Conservation (phyloP, 2,888 invertebrate genomes). For the Polymixis flavicincta region DNA sequence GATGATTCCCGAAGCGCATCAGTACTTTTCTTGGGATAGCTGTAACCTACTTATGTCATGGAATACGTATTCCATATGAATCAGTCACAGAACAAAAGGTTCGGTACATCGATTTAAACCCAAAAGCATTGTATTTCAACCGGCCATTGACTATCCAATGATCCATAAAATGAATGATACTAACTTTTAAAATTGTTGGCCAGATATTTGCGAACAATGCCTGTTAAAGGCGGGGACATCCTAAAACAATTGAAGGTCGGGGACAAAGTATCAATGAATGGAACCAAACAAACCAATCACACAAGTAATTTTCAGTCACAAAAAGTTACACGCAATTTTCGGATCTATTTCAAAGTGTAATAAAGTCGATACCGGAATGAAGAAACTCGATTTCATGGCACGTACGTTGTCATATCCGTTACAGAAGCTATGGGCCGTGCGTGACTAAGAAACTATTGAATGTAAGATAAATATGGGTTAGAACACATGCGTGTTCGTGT, state of each 20-base stretch:
- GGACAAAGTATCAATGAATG: conserved; percentile 47
- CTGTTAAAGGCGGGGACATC: conserved; percentile 40
- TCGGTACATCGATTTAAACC: conserved; percentile 24
- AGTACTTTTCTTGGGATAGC: neutral
- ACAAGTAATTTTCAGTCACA: conserved; percentile 29
- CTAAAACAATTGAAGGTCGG: conserved; percentile 63
- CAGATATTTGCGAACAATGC: conserved; percentile 64
- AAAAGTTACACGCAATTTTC: conserved; percentile 35
- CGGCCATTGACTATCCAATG: conserved; percentile 56
- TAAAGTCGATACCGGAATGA: conserved; percentile 43
- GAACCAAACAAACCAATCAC: conserved; percentile 35
- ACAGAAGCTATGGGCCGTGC: conserved; percentile 71
- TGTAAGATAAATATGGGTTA: conserved; percentile 61
- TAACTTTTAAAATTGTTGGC: conserved; percentile 50
- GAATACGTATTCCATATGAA: conserved; percentile 22
- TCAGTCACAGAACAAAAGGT: conserved; percentile 23
- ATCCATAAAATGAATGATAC: conserved; percentile 47
- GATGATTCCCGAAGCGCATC: neutral
- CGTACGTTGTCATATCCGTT: conserved; percentile 76
- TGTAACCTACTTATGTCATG: conserved; percentile 13
- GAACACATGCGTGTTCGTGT: conserved; percentile 49
- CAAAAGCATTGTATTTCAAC: conserved; percentile 48
- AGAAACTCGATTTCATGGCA: conserved; percentile 57
- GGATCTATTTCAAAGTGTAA: conserved; percentile 38
- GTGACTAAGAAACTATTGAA: conserved; percentile 73